phyloP scores from a whole-genome alignment of 2,888 invertebrate species.

The Phyllotreta striolata region DNA sequence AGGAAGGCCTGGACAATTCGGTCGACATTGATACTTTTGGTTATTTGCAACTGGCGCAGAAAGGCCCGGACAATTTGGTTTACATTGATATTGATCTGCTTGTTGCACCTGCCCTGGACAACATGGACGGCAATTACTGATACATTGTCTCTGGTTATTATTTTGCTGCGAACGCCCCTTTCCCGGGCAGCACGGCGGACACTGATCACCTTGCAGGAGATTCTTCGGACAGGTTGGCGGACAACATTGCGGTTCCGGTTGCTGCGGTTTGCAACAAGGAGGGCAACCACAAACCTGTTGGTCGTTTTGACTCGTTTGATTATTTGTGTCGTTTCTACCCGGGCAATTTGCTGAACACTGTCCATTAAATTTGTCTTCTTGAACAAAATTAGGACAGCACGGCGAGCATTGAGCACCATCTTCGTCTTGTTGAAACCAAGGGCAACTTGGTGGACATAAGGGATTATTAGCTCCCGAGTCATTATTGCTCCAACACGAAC shows the following conservation, averaged over 20 bases:
- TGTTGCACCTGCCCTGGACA: not conserved
- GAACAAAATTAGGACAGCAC: no score
- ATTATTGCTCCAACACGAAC: not conserved
- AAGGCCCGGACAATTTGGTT: not conserved
- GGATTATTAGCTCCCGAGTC: no score
- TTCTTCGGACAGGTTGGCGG: not conserved
- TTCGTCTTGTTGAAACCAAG: no score
- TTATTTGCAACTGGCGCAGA: not conserved
- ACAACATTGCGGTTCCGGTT: not conserved
- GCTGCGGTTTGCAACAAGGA: not conserved
- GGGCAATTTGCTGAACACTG: no score
- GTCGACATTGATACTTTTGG: not conserved
- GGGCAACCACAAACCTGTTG: not conserved
- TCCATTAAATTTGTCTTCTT: no score
- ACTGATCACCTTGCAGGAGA: not conserved
- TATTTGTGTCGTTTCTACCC: no score
- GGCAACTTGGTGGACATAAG: no score
- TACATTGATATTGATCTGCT: not conserved
- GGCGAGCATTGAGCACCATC: no score
- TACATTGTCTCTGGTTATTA: not conserved
- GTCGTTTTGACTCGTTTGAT: not conserved
- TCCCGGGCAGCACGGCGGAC: conserved; percentile 4
- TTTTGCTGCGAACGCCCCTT: not conserved
- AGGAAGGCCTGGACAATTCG: not conserved
- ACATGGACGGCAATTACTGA: no score